Evolutionary conservation across 2,113 vertebrate genomes (phyloP).

Genomic region (Callorhinus ursinus): DNA sequence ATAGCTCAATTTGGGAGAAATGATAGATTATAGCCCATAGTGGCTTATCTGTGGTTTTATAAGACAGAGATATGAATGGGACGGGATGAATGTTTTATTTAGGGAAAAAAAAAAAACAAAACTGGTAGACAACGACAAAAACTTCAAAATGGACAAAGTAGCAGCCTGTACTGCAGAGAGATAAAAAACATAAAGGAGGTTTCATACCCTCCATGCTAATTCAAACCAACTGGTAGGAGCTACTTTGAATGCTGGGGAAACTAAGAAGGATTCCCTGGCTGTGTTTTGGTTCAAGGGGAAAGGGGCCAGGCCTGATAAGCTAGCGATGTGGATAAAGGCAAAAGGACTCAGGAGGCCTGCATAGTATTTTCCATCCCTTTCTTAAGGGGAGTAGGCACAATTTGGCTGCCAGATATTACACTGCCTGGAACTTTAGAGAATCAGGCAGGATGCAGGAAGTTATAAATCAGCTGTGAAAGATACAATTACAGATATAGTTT

Average conservation of each 20-base stretch:
- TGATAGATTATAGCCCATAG: neutral
- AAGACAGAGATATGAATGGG: neutral
- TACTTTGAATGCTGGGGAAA: neutral
- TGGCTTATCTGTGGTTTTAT: neutral
- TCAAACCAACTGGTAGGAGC: neutral
- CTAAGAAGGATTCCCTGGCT: neutral
- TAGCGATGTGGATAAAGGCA: neutral
- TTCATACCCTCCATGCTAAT: neutral
- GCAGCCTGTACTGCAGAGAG: neutral
- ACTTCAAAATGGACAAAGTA: neutral
- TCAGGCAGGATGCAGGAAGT: neutral
- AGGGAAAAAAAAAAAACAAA: neutral
- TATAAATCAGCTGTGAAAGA: neutral
- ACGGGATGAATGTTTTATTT: neutral
- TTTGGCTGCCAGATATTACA: neutral
- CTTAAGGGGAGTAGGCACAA: neutral
- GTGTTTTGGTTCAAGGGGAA: neutral
- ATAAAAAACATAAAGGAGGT: neutral
- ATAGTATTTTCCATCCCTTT: neutral
- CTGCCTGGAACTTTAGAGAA: neutral
- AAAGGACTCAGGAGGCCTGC: neutral
- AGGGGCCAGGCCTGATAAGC: neutral
- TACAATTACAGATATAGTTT: neutral
- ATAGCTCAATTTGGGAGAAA: slow-evolving; percentile 4
- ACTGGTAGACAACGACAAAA: neutral